Evolutionary conservation across 2,797 vertebrate genomes (phyloP), one percentile per base, ranked within the genome.

Genomic region (Danio choprae): DNA sequence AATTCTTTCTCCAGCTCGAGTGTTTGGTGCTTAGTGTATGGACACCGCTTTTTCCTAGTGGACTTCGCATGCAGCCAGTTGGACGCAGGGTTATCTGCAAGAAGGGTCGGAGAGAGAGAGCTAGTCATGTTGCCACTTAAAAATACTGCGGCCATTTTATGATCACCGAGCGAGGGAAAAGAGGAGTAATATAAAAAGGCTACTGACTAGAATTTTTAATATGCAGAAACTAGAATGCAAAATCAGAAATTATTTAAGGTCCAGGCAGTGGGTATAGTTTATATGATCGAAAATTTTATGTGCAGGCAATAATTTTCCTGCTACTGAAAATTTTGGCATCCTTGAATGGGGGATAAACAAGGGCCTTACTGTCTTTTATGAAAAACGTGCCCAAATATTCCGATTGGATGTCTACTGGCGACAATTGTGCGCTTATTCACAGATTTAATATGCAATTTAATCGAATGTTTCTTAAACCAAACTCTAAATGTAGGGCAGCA

Each of bases 1-100:
- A 99, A 99, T 85, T 99, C 98, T 85, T 99, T 99, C 87, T 99
- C 97, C 94, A 99, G 92, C 90, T 99, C 97, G 87, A 99, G 93
- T 53, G 98, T 98, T 85, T 99, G 97, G 60, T 99, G 94, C 82
- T 99, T 99, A 77, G 97, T 96, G 50, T 99, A 99, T 8, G 97
- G 98, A 40, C 97, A 99, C 44, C 98, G 94, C 85, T 99, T 99
- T 94, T 99, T 99, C 89, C 98, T 91, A 44, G 95, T 97, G 86
- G 97, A 97, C 88, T 97, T 97, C 43, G 97, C 97, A 50, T 98
- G 97, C 53, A 99, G 95, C 97, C 97, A 99, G 92, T 97, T 98
- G 90, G 96, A 95, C 15, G 96, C 95, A 7, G 97, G 97, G 86
- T 99, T 95, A 93, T 96, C 98, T 99, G 91, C 64, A 90, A 90